Conservation (phyloP, 1,140 invertebrate genomes). For the Acromyrmex heyeri region DNA sequence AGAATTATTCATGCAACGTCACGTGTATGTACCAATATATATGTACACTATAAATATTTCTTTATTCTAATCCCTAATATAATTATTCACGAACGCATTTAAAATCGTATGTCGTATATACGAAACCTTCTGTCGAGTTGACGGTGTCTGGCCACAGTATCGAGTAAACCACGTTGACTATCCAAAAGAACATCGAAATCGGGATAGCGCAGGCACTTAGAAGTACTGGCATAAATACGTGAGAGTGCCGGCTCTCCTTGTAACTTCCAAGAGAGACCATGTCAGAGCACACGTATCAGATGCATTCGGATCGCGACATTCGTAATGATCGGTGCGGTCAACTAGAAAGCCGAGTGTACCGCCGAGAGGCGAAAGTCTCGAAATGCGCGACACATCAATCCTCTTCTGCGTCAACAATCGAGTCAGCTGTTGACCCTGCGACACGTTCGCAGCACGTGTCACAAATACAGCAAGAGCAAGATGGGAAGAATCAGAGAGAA, state of each 20-base stretch:
- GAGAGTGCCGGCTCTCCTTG: slow-evolving; percentile 52
- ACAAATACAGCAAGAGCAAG: background rate
- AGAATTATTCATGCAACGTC: background rate
- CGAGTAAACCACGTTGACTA: slow-evolving; percentile 89
- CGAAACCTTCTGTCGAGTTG: slow-evolving; percentile 87
- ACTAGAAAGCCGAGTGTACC: too few relatives aligned
- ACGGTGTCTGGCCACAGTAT: slow-evolving; percentile 86
- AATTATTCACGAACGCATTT: background rate
- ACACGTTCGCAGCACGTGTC: background rate
- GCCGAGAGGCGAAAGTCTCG: background rate
- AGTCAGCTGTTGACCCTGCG: background rate
- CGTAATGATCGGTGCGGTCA: background rate
- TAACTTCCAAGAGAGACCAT: slow-evolving; percentile 43
- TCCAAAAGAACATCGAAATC: slow-evolving; percentile 91
- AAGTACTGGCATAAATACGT: slow-evolving; percentile 88
- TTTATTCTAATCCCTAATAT: slow-evolving; percentile 4
- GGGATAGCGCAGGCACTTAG: slow-evolving; percentile 90
- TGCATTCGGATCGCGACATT: background rate
- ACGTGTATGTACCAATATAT: background rate
- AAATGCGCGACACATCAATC: background rate
- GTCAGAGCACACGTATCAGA: background rate
- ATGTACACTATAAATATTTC: background rate
- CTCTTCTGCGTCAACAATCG: background rate
- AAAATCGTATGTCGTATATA: background rate
- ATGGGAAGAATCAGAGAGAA: too few relatives aligned